Conservation (phyloP, 2,113 vertebrate species). For the Tupaia chinensis region DNA sequence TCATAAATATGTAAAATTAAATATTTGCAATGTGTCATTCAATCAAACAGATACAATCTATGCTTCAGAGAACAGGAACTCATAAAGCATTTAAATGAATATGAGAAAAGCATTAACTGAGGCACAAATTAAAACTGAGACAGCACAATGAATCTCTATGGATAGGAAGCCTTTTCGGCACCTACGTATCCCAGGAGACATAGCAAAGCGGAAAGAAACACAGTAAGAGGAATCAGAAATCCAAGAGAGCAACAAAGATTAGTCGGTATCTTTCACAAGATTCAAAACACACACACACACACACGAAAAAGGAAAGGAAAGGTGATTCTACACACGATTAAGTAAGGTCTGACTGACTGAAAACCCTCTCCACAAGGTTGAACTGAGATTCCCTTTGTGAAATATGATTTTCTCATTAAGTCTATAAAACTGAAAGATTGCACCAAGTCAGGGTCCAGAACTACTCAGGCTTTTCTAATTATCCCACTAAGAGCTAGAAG, state of each 20-base stretch:
- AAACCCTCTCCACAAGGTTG: conserved; percentile 55
- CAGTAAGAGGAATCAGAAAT: neutral
- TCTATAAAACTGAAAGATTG: conserved; percentile 60
- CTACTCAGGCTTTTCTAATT: conserved; percentile 66
- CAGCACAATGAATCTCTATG: neutral
- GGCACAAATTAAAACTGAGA: conserved; percentile 63
- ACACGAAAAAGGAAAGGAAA: neutral
- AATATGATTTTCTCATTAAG: conserved; percentile 70
- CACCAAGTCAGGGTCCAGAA: conserved; percentile 1
- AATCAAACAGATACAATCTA: conserved; percentile 73
- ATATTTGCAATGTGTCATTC: conserved; percentile 79
- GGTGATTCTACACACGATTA: neutral
- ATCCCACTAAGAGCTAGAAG: conserved; percentile 54
- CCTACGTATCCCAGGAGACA: neutral
- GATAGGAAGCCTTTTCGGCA: neutral
- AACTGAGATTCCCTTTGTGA: conserved; percentile 42
- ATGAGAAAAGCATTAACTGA: conserved; percentile 80
- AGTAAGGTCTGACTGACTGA: neutral
- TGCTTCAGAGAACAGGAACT: conserved; percentile 73
- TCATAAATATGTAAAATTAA: conserved; percentile 82
- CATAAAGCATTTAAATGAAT: conserved; percentile 78
- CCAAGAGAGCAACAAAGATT: neutral
- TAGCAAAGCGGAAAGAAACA: neutral
- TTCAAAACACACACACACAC: neutral
- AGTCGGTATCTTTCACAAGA: neutral